phyloP scores from a whole-genome alignment of 1,140 invertebrate genomes.

The Diploscapter pachys region DNA sequence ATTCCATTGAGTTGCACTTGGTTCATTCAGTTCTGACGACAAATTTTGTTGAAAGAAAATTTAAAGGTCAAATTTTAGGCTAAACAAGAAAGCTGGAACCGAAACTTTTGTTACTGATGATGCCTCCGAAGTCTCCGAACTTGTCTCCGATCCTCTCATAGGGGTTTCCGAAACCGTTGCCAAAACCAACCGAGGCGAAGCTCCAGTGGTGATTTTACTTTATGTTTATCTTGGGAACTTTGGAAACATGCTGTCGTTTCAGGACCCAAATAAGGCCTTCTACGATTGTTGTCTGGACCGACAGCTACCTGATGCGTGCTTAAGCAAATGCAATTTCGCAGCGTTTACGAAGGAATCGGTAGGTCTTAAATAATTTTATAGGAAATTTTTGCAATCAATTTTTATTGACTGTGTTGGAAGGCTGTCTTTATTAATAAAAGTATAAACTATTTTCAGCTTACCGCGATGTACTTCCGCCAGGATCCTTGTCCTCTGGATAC shows the following conservation, averaged over 20 bases:
- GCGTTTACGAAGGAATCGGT: conserved; percentile 51
- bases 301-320: conserved; percentile 47
- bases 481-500: conserved; percentile 54
- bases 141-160: neutral
- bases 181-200: conserved; percentile 6
- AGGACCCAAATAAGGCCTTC: conserved; percentile 48
- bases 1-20: too few species aligned
- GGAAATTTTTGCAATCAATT: too few species aligned
- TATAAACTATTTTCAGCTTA: conserved; percentile 40
- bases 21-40: too few species aligned
- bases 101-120: too few species aligned
- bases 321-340: conserved; percentile 48
- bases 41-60: too few species aligned
- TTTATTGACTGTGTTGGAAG: too few species aligned
- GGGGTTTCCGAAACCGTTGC: conserved; percentile 5
- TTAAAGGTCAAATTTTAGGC: too few species aligned
- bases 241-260: neutral
- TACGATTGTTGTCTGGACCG: conserved; percentile 51
- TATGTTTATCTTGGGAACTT: neutral
- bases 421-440: too few species aligned
- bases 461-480: conserved; percentile 52
- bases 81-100: too few species aligned
- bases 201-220: conserved; percentile 8
- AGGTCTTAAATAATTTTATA: neutral
- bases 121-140: too few species aligned